Percentiles rank a stretch among this genome's conserved stretches.
These are phyloP conservation scores for Xestia rhomboidea DNA, from an alignment of 2,888 invertebrate species.

Conservation along the genomic window DNA sequence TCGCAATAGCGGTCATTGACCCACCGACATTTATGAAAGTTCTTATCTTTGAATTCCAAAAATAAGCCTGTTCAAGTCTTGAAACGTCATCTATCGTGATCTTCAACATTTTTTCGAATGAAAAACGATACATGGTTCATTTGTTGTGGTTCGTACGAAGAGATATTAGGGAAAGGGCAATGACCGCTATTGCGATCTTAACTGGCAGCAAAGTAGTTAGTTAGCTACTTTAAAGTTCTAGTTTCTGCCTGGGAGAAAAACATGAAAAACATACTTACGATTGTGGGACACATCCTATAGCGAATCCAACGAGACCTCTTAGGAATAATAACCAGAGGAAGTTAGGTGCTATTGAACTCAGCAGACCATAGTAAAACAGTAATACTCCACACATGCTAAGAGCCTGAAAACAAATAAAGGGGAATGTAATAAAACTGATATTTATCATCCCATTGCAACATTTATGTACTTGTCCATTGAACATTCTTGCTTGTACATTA, in stretches of 20 bases:
- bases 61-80: too few relatives aligned
- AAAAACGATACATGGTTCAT: too few relatives aligned
- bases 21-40: too few relatives aligned
- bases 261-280: conserved; percentile 92
- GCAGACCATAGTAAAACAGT: conserved; percentile 96
- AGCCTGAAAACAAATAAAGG: conserved; percentile 90
- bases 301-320: conserved; percentile 98
- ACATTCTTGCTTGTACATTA: background rate
- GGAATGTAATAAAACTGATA: conserved; percentile 7
- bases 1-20: too few relatives aligned
- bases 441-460: background rate
- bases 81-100: too few relatives aligned
- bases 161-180: too few relatives aligned
- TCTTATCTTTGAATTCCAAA: too few relatives aligned
- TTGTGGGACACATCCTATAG: conserved; percentile 98
- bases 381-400: conserved; percentile 96
- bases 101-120: too few relatives aligned
- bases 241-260: background rate
- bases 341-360: conserved; percentile 97
- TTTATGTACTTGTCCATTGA: background rate
- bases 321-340: conserved; percentile 97
- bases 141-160: too few relatives aligned
- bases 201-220: too few relatives aligned
- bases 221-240: background rate
- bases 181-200: too few relatives aligned